phyloP scores from a whole-genome alignment of 2,113 vertebrate genomes.

The Archilochus colubris region DNA sequence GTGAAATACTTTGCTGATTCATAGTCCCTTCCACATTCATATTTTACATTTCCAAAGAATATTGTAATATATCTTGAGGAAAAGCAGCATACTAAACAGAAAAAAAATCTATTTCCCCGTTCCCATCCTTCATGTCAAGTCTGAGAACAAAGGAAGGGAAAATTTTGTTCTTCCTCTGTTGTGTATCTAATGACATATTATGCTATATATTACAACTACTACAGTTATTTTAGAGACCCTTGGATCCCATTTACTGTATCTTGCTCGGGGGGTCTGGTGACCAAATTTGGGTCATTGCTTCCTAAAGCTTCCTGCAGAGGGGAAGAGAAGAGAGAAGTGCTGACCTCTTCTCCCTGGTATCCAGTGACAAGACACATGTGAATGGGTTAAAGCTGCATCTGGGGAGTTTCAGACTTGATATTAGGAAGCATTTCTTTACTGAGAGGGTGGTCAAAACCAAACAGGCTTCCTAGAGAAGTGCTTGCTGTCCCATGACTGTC shows the following conservation, averaged over 20 bases:
- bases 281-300: background rate
- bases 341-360: background rate
- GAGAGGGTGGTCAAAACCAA: background rate
- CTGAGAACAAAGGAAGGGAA: background rate
- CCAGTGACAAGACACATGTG: fast-evolving
- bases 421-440: background rate
- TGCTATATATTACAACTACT: background rate
- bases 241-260: background rate
- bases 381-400: background rate
- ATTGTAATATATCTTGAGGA: background rate
- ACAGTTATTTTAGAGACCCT: background rate
- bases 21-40: background rate
- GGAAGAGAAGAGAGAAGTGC: background rate
- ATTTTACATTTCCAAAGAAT: background rate
- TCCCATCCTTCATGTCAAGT: background rate
- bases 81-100: background rate
- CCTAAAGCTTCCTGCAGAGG: background rate
- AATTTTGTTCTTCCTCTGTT: background rate
- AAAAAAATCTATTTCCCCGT: background rate
- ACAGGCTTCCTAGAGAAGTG: background rate
- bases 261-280: background rate
- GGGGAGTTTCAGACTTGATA: background rate
- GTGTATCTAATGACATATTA: background rate
- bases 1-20: background rate
- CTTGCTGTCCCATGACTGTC: background rate